Conservation (phyloP, 1,140 invertebrate genomes). For the Condylostylus longicornis region DNA sequence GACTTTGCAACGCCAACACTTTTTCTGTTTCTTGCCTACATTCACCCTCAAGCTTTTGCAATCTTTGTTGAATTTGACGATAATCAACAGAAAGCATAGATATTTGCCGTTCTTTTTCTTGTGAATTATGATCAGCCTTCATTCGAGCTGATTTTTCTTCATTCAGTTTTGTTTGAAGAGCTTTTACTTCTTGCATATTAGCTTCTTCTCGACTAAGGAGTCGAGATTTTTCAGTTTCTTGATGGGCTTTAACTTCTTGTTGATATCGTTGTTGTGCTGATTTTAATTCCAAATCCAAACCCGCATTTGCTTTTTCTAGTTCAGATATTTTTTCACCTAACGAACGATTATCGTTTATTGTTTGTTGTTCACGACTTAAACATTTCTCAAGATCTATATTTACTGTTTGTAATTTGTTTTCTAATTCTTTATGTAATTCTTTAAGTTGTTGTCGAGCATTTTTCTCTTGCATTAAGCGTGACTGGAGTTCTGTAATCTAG, state of each 20-base stretch:
- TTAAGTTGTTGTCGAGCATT: slow-evolving; percentile 55
- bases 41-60: slow-evolving; percentile 82
- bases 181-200: slow-evolving; percentile 70
- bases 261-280: slow-evolving; percentile 73
- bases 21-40: slow-evolving; percentile 75
- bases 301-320: slow-evolving; percentile 79
- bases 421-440: slow-evolving; percentile 58
- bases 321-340: slow-evolving; percentile 64
- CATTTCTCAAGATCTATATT: slow-evolving; percentile 62
- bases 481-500: slow-evolving; percentile 56
- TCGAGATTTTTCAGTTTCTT: slow-evolving; percentile 72
- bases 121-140: slow-evolving; percentile 62
- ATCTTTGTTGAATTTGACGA: slow-evolving; percentile 72
- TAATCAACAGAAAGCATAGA: slow-evolving; percentile 90
- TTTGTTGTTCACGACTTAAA: slow-evolving; percentile 51
- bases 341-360: slow-evolving; percentile 58
- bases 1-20: slow-evolving; percentile 59
- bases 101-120: slow-evolving; percentile 86
- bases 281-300: slow-evolving; percentile 73
- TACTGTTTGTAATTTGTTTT: slow-evolving; percentile 52
- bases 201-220: slow-evolving; percentile 79
- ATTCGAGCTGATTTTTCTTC: slow-evolving; percentile 75
- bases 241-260: slow-evolving; percentile 75
- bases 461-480: slow-evolving; percentile 69
- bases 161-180: slow-evolving; percentile 76